Evolutionary conservation across 2,888 invertebrate genomes (phyloP), one percentile per base, ranked within the genome.

Genomic region (Xestia sexstrigata): DNA sequence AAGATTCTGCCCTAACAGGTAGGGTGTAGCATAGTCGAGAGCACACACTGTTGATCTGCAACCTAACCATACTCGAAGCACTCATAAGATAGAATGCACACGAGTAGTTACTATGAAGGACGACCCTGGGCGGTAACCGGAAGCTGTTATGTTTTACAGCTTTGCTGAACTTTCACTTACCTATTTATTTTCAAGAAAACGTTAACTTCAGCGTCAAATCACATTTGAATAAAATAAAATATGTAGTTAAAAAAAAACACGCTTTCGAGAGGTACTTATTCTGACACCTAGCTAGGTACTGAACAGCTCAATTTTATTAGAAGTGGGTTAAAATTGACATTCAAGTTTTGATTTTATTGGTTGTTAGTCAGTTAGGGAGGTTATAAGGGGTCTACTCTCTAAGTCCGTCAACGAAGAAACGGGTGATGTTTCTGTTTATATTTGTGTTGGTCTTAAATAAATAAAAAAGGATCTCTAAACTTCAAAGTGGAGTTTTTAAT

Each of bases 1-100:
- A 92, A 73, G 90, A 93, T 81, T 90, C 92, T 45, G 91, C 92
- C 26, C 85, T 91, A 76, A 92, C 94, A 90, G 95, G 95, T 95
- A 58, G 42, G 76, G n/a, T 0, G 17, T 67, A 35, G 35, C 39
- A 30, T 42, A 58, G 47, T 26, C n/a, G 15, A 58, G 35, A 30
- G 8, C 39, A 52, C 26, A 69, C 17, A 26, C 35, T 70, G 47
- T 71, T 60, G 71, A 71, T 58, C 23, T 76, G 45, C 47, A 58
- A 39, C 39, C 6, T 58, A 47, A 20, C 52, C 5, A 11, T 71
- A 47, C 26, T 47, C 20, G 8, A 60, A 47, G 74, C 17, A 20
- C 30, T 39, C 26, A 23, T 26, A 17, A 15, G 11, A 52, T 42
- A 45, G 8, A n/a, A 70, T 55, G 11, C 20, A 47, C 5, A 30